phyloP scores from a whole-genome alignment of 2,113 vertebrate genomes.

The Tor tambroides region DNA sequence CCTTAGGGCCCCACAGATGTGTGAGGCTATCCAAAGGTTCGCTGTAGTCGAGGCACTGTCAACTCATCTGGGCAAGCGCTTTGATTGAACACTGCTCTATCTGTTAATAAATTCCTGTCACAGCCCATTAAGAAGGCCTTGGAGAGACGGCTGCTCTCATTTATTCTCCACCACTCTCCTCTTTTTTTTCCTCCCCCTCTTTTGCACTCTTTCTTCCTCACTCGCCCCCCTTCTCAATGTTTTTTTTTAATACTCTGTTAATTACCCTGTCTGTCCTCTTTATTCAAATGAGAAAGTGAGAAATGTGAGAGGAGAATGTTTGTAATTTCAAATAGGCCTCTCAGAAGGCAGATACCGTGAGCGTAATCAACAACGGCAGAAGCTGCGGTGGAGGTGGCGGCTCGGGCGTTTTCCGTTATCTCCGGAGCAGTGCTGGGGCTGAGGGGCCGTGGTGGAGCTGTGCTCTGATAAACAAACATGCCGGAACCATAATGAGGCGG shows the following conservation, averaged over 20 bases:
- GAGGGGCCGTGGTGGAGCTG: conserved; percentile 47
- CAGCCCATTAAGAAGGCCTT: conserved; percentile 82
- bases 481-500: conserved; percentile 34
- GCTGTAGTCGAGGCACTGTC: conserved; percentile 52
- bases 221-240: conserved; percentile 41
- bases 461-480: conserved; percentile 70
- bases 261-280: conserved; percentile 78
- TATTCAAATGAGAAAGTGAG: conserved; percentile 77
- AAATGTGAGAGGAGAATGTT: conserved; percentile 74
- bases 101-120: conserved; percentile 84
- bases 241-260: conserved; percentile 75
- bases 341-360: conserved; percentile 55
- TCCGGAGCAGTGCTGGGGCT: conserved; percentile 59
- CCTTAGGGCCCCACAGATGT: conserved; percentile 27
- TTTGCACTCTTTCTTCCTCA: conserved; percentile 37
- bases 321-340: conserved; percentile 71
- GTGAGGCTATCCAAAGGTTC: conserved; percentile 48
- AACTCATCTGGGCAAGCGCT: conserved; percentile 65
- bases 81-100: conserved; percentile 82
- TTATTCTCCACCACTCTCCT: conserved; percentile 76
- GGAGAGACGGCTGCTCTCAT: conserved; percentile 80
- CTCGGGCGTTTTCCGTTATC: conserved; percentile 63
- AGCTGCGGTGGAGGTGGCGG: conserved; percentile 37
- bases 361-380: conserved; percentile 61
- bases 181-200: conserved; percentile 48